Percentiles rank a stretch among this genome's conserved stretches.
These are phyloP conservation scores for Chaenocephalus aceratus DNA, from an alignment of 2,113 vertebrate species.

Conservation along the genomic window DNA sequence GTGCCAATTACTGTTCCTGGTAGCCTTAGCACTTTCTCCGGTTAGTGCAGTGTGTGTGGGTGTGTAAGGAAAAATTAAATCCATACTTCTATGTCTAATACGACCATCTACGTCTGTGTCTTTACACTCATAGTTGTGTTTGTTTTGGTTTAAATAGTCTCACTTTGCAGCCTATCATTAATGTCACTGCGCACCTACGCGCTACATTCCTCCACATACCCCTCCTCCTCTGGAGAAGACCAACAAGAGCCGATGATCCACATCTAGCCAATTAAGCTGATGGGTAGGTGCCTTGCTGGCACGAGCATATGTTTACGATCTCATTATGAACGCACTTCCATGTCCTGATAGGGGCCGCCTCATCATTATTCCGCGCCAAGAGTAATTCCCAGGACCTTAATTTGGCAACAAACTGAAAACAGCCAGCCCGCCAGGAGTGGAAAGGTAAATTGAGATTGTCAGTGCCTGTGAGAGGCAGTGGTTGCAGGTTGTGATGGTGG, in stretches of 20 bases:
- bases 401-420: slow-evolving; percentile 64
- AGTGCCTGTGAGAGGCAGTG: slow-evolving; percentile 49
- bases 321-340: slow-evolving; percentile 74
- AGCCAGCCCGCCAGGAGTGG: slow-evolving; percentile 40
- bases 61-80: not conserved
- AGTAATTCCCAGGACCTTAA: slow-evolving; percentile 74
- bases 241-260: slow-evolving; percentile 59
- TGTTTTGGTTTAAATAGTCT: not conserved
- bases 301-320: slow-evolving; percentile 77
- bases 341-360: slow-evolving; percentile 63
- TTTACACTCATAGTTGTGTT: slow-evolving; percentile 1
- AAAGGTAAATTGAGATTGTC: slow-evolving; percentile 41
- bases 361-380: slow-evolving; percentile 64
- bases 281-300: slow-evolving; percentile 63
- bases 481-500: slow-evolving; percentile 15
- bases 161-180: slow-evolving; percentile 9
- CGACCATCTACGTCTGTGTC: slow-evolving; percentile 1
- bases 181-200: slow-evolving; percentile 37
- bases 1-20: slow-evolving; percentile 34
- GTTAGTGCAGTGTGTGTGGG: not conserved
- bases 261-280: slow-evolving; percentile 76
- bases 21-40: not conserved
- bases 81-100: slow-evolving; percentile 1
- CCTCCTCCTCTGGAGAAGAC: slow-evolving; percentile 47
- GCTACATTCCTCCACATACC: slow-evolving; percentile 13